Percentiles rank a stretch among this genome's conserved stretches.
Evolutionary conservation across 2,113 vertebrate genomes (phyloP).

Genomic region (Calonectris borealis): DNA sequence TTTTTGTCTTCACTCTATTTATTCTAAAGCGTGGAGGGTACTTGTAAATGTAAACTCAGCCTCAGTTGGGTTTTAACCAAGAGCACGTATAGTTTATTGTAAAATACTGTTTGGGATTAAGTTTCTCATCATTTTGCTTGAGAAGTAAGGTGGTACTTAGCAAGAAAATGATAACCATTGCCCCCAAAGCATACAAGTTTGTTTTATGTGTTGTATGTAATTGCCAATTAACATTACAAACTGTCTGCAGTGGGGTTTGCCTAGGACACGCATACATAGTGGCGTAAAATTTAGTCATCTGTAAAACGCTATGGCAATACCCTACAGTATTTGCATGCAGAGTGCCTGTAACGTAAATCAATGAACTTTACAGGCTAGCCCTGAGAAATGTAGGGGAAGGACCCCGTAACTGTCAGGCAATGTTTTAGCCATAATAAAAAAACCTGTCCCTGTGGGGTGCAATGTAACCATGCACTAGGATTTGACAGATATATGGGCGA

Average conservation of each 20-base stretch:
- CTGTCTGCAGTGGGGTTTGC: background rate
- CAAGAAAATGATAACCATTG: background rate
- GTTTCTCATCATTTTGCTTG: background rate
- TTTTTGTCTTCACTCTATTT: background rate
- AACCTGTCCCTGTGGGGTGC: background rate
- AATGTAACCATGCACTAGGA: fast-evolving
- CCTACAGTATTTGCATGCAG: background rate
- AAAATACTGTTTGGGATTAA: background rate
- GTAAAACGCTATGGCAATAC: background rate
- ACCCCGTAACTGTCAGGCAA: fast-evolving
- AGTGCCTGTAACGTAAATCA: background rate
- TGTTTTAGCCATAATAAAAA: background rate
- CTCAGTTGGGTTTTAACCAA: background rate
- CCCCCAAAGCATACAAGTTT: background rate
- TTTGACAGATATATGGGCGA: background rate
- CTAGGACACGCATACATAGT: background rate
- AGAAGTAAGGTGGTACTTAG: background rate
- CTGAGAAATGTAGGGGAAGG: background rate
- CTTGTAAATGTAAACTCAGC: background rate
- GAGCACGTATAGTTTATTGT: background rate
- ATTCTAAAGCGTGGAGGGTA: background rate
- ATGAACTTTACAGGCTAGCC: background rate
- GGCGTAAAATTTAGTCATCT: background rate
- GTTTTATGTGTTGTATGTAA: background rate
- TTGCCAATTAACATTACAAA: background rate